A percentile compares a stretch with the other conserved stretches of the same genome.
Evolutionary conservation across 2,888 invertebrate species (phyloP).

Genomic region (Oegoconia quadripuncta): DNA sequence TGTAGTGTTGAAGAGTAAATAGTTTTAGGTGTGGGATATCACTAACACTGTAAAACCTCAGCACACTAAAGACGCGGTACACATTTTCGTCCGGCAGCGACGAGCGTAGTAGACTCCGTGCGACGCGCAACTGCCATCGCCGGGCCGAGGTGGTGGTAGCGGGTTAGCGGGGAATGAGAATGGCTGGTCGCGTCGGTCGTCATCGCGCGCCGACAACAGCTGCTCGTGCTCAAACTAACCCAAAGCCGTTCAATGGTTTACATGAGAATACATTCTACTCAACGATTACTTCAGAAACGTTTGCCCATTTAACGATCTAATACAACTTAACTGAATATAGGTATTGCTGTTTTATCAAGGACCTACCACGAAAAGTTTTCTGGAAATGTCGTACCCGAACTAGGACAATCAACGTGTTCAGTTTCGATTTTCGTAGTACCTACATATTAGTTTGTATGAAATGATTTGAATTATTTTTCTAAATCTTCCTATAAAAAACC

Average conservation of each 20-base stretch:
- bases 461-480: background rate
- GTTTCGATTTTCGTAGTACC: too few species aligned
- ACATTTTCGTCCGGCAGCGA: conserved; percentile 52
- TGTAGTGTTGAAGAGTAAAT: conserved; percentile 21
- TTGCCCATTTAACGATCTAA: too few species aligned
- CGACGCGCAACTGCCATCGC: conserved; percentile 60
- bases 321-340: too few species aligned
- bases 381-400: too few species aligned
- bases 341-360: too few species aligned
- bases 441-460: too few species aligned
- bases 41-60: conserved; percentile 60
- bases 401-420: too few species aligned
- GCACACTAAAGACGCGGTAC: conserved; percentile 58
- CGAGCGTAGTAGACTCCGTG: conserved; percentile 59
- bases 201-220: conserved; percentile 1
- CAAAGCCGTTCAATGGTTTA: background rate
- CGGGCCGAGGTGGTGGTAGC: conserved; percentile 21
- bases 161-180: conserved; percentile 42
- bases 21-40: conserved; percentile 43
- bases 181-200: conserved; percentile 16
- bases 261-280: background rate
- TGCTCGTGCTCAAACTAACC: background rate
- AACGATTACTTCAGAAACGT: too few species aligned
- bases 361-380: too few species aligned
- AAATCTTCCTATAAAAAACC: background rate